These are phyloP conservation scores for Graptemys geographica DNA, from an alignment of 2,797 vertebrate genomes.

Conservation along the genomic window DNA sequence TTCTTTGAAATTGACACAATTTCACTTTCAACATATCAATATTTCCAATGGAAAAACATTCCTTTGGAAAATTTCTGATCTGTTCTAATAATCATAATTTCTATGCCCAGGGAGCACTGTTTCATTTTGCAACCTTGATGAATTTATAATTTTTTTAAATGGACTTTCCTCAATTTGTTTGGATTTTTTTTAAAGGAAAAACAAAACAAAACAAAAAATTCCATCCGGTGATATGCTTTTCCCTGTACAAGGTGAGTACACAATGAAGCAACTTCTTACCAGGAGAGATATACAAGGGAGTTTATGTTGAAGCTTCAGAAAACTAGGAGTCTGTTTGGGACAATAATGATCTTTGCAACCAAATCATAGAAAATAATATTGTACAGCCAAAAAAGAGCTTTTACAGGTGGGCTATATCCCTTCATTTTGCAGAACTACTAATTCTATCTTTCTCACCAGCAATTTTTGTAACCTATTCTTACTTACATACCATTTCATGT, in stretches of 20 bases:
- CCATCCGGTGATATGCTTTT: not conserved
- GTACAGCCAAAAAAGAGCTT: not conserved
- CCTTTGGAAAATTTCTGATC: not conserved
- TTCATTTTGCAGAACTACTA: not conserved
- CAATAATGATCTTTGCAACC: not conserved
- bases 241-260: not conserved
- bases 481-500: not conserved
- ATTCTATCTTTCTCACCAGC: not conserved
- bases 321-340: not conserved
- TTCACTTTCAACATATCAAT: not conserved
- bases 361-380: not conserved
- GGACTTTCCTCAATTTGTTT: not conserved
- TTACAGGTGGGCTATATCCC: not conserved
- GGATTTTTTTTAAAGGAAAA: not conserved
- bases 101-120: not conserved
- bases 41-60: not conserved
- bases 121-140: not conserved
- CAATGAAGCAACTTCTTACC: not conserved
- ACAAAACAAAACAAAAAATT: not conserved
- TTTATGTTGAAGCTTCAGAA: not conserved
- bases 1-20: not conserved
- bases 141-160: not conserved
- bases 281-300: not conserved
- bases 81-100: not conserved
- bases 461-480: not conserved